Conservation (phyloP, 1,140 invertebrate genomes). For the Acarapis woodi region DNA sequence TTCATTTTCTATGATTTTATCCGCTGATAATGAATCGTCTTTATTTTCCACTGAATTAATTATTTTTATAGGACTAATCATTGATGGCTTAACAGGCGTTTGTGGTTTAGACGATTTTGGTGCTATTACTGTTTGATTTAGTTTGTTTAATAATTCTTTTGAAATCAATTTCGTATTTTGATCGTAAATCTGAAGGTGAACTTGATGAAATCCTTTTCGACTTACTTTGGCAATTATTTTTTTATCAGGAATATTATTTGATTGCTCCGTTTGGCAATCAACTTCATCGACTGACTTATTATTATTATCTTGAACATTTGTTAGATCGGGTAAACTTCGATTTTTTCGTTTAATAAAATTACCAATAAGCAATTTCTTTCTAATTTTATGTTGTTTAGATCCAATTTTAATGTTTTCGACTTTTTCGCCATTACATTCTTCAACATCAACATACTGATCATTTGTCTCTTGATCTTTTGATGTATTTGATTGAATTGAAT, state of each 20-base stretch:
- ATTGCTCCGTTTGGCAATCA: neutral
- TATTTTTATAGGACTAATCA: too few species aligned
- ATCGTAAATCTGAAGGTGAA: too few species aligned
- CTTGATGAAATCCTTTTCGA: conserved; percentile 9
- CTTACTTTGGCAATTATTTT: conserved; percentile 7
- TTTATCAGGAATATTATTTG: conserved; percentile 9
- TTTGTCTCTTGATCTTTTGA: conserved; percentile 22
- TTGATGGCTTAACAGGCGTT: too few species aligned
- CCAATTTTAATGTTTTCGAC: too few species aligned
- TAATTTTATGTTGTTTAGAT: conserved; percentile 65
- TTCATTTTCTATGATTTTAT: too few species aligned
- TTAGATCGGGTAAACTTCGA: conserved; percentile 60
- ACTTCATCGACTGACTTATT: neutral
- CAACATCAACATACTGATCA: conserved; percentile 10
- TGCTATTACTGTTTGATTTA: too few species aligned
- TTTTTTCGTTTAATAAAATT: conserved; percentile 60
- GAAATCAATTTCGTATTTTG: too few species aligned
- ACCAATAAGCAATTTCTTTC: conserved; percentile 51
- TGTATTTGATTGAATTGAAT: neutral
- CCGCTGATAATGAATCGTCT: too few species aligned
- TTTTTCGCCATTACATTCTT: too few species aligned
- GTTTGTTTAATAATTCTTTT: too few species aligned
- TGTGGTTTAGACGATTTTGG: too few species aligned
- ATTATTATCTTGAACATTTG: neutral
- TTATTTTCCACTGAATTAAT: too few species aligned